These are phyloP conservation scores for Trileptium ribeirensis DNA, from an alignment of 2,888 invertebrate genomes.

Conservation along the genomic window DNA sequence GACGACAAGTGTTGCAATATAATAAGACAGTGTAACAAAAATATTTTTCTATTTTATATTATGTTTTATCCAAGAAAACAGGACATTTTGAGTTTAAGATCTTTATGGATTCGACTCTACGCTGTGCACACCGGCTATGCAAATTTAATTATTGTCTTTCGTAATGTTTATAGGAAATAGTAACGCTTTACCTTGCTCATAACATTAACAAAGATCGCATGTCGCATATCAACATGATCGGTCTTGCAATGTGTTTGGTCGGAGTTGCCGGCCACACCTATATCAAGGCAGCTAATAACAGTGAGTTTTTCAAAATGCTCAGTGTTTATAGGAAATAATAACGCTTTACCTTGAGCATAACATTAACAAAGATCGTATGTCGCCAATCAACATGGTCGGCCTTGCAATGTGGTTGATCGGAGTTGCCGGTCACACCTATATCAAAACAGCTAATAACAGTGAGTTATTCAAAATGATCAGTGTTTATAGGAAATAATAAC, in stretches of 20 bases:
- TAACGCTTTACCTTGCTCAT: slow-evolving; percentile 79
- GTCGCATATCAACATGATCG: slow-evolving; percentile 71
- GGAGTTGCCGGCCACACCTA: slow-evolving; percentile 78
- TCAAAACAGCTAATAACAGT: slow-evolving; percentile 45
- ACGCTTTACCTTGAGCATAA: slow-evolving; percentile 79
- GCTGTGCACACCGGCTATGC: too few relatives aligned
- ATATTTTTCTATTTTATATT: too few relatives aligned
- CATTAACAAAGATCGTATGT: slow-evolving; percentile 76
- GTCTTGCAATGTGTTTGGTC: slow-evolving; percentile 74
- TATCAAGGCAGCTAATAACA: slow-evolving; percentile 45
- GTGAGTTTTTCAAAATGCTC: too few relatives aligned
- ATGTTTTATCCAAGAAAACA: too few relatives aligned
- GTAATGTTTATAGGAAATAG: slow-evolving; percentile 73
- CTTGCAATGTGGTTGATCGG: slow-evolving; percentile 78
- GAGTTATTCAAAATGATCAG: too few relatives aligned
- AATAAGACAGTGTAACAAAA: too few relatives aligned
- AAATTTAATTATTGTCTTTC: not conserved
- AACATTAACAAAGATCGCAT: slow-evolving; percentile 76
- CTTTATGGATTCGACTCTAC: too few relatives aligned
- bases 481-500: slow-evolving; percentile 83
- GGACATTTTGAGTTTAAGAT: too few relatives aligned
- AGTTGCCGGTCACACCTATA: slow-evolving; percentile 70
- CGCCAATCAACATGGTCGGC: slow-evolving; percentile 72
- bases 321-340: slow-evolving; percentile 79
- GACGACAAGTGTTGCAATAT: too few relatives aligned